Conservation (phyloP, 1,140 invertebrate genomes). For the Drosophila simulans region DNA sequence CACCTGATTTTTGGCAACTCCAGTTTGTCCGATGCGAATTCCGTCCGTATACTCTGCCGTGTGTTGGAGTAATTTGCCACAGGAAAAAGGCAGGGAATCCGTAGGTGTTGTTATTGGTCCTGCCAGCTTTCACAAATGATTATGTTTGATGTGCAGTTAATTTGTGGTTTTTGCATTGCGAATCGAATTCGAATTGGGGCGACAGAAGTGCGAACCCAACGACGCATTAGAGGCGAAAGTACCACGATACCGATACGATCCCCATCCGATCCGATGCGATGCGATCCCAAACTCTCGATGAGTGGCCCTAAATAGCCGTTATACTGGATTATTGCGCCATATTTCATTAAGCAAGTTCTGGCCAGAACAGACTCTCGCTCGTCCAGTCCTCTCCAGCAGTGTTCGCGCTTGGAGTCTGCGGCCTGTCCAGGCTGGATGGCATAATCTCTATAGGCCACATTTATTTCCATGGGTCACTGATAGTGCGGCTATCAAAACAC, state of each 20-base stretch:
- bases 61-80: conserved; percentile 79
- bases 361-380: conserved; percentile 6
- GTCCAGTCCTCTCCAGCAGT: not conserved
- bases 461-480: conserved; percentile 84
- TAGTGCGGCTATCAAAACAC: conserved; percentile 84
- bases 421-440: conserved; percentile 56
- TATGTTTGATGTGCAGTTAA: conserved; percentile 82
- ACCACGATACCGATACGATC: not conserved
- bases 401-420: conserved; percentile 18
- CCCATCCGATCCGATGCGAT: not conserved
- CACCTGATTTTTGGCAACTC: conserved; percentile 10
- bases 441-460: conserved; percentile 84
- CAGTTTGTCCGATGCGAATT: conserved; percentile 22
- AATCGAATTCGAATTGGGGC: conserved; percentile 27
- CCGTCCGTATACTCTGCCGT: conserved; percentile 40
- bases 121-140: conserved; percentile 81
- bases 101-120: conserved; percentile 65
- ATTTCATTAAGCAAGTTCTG: conserved; percentile 69
- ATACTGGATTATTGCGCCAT: conserved; percentile 79
- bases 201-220: conserved; percentile 69
- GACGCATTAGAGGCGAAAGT: conserved; percentile 62
- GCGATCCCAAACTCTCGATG: conserved; percentile 25
- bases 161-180: conserved; percentile 66
- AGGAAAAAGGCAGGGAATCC: conserved; percentile 23
- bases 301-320: conserved; percentile 80